Base-by-base conservation (phyloP, 2,888 invertebrate species). In the Actias luna region DNA sequence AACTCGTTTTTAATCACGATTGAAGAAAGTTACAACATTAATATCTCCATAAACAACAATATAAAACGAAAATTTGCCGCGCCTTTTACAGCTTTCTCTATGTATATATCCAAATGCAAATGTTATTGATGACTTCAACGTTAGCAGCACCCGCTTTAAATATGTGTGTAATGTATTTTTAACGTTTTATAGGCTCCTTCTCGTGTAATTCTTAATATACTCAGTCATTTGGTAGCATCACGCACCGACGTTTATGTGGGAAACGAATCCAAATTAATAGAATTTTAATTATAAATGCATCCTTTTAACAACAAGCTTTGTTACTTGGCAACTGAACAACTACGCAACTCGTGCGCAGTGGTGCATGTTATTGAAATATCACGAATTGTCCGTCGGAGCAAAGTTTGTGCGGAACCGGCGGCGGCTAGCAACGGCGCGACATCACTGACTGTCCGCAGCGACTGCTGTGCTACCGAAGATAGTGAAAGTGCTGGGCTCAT, bases 401-500 rank as follows among this genome's bases (percentile, higher is more conserved):
- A 27, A n/a, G 63, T 63, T 66, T 64, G 63, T 65, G 67, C 69
- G 72, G 73, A 75, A 70, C 83, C 85, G 87, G 89, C 88, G 81
- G 83, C 83, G 82, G 77, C 80, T 77, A 79, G 81, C 84, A 80
- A 80, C 82, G 84, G 79, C 88, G 87, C 87, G 84, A 82, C 85
- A 83, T 85, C 88, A 88, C 89, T 86, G 81, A 73, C 79, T 74
- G 76, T 70, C 79, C 73, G 70, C 75, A 70, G 77, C 76, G 78
- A 68, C 65, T 72, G 74, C 76, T 77, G 82, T 77, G 83, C 79
- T 80, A 77, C 80, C 82, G 72, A 66, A 81, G 88, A 91, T 82
- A 92, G 92, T 92, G 92, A 92, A 92, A 92, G 92, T 90, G 84
- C 83, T 81, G 81, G 80, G 78, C 78, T 76, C 83, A 85, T 88